These are phyloP conservation scores for Oedothorax gibbosus DNA, from an alignment of 1,140 invertebrate species.

Conservation along the genomic window DNA sequence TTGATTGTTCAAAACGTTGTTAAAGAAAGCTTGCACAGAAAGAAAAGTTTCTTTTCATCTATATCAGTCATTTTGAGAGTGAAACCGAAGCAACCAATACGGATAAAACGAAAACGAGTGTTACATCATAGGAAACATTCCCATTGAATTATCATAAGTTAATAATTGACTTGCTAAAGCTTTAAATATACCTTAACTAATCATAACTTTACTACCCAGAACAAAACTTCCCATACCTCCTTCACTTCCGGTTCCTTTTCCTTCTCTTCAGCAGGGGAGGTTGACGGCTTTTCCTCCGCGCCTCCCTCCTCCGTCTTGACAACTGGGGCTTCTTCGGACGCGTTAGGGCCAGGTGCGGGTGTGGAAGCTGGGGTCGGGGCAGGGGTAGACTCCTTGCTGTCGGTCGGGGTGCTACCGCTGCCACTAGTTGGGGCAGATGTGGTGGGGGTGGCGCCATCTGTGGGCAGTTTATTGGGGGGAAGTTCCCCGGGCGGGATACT, in stretches of 20 bases:
- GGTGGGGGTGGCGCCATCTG: slow-evolving; percentile 70
- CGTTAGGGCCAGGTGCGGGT: slow-evolving; percentile 66
- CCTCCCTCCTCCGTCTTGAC: slow-evolving; percentile 16
- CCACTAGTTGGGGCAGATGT: slow-evolving; percentile 72
- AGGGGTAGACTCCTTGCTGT: slow-evolving; percentile 76
- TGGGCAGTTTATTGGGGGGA: slow-evolving; percentile 77
- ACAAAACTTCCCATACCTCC: slow-evolving; percentile 31
- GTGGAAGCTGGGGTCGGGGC: slow-evolving; percentile 76
- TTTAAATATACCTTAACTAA: too few species aligned
- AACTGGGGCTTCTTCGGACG: slow-evolving; percentile 56
- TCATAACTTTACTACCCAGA: not conserved
- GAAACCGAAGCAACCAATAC: too few species aligned
- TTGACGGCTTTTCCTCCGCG: slow-evolving; percentile 62
- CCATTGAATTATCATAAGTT: too few species aligned
- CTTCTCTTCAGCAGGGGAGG: slow-evolving; percentile 63
- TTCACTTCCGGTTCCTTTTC: slow-evolving; percentile 51
- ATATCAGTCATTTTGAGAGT: too few species aligned
- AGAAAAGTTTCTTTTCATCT: too few species aligned
- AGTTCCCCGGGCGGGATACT: slow-evolving; percentile 71
- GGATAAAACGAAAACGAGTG: too few species aligned
- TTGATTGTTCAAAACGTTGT: too few species aligned
- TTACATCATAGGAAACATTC: too few species aligned
- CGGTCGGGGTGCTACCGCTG: slow-evolving; percentile 56
- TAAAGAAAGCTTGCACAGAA: too few species aligned
- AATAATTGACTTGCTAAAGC: too few species aligned